Evolutionary conservation across 2,113 vertebrate genomes (phyloP).

Genomic region (Lipotes vexillifer): DNA sequence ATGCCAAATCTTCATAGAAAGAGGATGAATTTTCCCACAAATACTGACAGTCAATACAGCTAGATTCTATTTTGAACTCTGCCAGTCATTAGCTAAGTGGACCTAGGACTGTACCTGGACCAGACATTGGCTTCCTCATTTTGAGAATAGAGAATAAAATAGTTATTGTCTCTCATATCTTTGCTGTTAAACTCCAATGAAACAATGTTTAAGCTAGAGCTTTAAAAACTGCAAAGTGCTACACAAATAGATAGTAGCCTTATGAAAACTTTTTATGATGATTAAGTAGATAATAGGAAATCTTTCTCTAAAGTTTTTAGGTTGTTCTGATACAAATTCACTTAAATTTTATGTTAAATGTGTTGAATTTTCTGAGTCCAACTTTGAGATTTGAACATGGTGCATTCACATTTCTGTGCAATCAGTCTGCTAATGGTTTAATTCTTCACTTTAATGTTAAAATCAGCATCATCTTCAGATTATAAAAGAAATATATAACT

Average conservation of each 20-base stretch:
- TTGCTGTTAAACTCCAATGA: not conserved
- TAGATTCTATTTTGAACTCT: not conserved
- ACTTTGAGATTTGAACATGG: not conserved
- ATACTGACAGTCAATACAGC: not conserved
- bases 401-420: not conserved
- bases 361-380: not conserved
- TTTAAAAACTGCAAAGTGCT: not conserved
- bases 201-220: not conserved
- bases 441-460: not conserved
- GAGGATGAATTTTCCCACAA: not conserved
- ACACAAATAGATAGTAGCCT: not conserved
- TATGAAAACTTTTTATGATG: not conserved
- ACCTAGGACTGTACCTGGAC: not conserved
- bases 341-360: not conserved
- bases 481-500: not conserved
- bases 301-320: not conserved
- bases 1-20: not conserved
- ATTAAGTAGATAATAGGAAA: not conserved
- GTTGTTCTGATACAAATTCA: not conserved
- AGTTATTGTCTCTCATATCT: not conserved
- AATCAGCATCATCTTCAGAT: not conserved
- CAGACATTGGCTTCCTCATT: not conserved
- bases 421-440: not conserved
- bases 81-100: not conserved
- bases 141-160: not conserved